Evolutionary conservation across 2,797 vertebrate species (phyloP), one percentile per base, ranked within the genome.

Genomic region (Diplodus puntazzo): DNA sequence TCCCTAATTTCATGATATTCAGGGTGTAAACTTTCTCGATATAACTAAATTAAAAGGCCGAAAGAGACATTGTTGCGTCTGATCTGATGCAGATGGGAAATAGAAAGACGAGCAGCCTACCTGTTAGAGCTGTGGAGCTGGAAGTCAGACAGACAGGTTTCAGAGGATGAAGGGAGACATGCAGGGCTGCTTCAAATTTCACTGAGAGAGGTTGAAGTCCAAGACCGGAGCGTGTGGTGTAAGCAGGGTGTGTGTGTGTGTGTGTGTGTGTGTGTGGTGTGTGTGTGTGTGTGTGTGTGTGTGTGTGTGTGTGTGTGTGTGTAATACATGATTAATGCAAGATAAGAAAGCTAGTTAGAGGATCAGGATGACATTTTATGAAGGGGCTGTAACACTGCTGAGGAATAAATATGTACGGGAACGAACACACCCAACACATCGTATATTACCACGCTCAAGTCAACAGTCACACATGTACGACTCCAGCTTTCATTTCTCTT

Each of bases 191-290:
- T 61, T 91, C 84, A 62, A 86, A 82, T 92, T 91, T 86, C 87
- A 93, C 87, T 55, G 1, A 78, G 54, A 85, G 63, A 49, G 93
- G 91, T 83, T 93, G 88, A 95, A 95, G 94, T 95, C 93, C 95
- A 90, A 87, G 77, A 85, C 57, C 16, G 61, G 55, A 82, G 73
- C 75, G 71, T 74, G 17, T 74, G 66, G 81, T 75, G 80, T 75
- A 77, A 67, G 66, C 59, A 73, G 69, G 67, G 77, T 69, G 39
- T 54, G 48, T 59, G 67, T 46, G 62, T 58, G 59, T 58, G 83
- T 50, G 75, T 72, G 52, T 74, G 77, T 72, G 61, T 74, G 76
- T 67, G 72, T 58, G 72, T 75, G 25, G 25, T 25, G 25, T 25
- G 25, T 25, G 25, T 25, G 25, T 25, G 77, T 69, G 39, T 54